Percentiles rank a stretch among this genome's conserved stretches.
phyloP scores from a whole-genome alignment of 2,888 invertebrate genomes.

The Tetropium fuscum region DNA sequence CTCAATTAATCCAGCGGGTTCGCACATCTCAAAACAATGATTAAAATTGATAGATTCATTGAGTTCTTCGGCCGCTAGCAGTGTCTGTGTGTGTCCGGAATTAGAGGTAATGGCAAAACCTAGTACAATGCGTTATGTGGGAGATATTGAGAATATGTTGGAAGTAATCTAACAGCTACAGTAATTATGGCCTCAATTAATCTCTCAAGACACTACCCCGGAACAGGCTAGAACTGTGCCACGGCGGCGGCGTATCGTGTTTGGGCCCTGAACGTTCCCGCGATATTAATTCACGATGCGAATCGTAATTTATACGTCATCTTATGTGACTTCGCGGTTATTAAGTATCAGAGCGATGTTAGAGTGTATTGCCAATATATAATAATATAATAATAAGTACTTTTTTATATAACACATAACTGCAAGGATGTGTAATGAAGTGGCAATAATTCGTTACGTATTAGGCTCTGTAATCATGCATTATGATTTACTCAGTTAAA shows the following conservation, averaged over 20 bases:
- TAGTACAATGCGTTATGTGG: slow-evolving; percentile 27
- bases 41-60: slow-evolving; percentile 3
- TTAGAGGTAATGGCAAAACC: slow-evolving; percentile 32
- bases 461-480: no score
- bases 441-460: no score
- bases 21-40: slow-evolving; percentile 3
- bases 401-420: no score
- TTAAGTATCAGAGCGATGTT: no score
- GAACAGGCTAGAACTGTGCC: neutral
- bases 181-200: slow-evolving; percentile 37
- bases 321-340: no score
- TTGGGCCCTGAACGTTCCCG: slow-evolving; percentile 4
- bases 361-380: no score
- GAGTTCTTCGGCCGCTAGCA: neutral
- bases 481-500: no score
- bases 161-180: slow-evolving; percentile 27
- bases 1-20: neutral
- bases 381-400: no score
- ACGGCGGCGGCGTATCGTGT: neutral
- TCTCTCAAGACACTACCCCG: slow-evolving; percentile 19
- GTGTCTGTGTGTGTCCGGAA: neutral
- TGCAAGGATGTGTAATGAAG: no score
- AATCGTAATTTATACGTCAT: slow-evolving; percentile 13
- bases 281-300: slow-evolving; percentile 14
- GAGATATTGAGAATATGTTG: slow-evolving; percentile 30